These are phyloP conservation scores for Lophura nycthemera DNA, from an alignment of 2,113 vertebrate genomes.

Conservation along the genomic window DNA sequence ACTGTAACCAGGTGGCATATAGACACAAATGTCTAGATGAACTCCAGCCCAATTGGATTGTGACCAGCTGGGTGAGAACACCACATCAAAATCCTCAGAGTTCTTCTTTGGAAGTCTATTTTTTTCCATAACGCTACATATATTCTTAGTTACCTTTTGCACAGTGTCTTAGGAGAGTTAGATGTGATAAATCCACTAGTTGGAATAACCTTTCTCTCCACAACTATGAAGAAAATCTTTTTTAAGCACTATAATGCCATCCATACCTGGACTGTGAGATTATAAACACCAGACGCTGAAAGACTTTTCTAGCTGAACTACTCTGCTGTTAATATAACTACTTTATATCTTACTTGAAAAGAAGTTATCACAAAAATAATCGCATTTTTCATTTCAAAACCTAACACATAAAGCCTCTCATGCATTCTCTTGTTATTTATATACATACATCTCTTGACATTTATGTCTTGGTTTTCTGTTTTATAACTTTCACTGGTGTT, in stretches of 20 bases:
- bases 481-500: not conserved
- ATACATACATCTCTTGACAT: rapidly evolving
- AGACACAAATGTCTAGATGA: not conserved
- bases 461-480: not conserved
- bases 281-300: not conserved
- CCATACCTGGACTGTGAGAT: not conserved
- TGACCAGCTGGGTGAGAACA: not conserved
- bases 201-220: not conserved
- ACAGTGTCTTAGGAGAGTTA: not conserved
- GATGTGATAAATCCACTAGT: not conserved
- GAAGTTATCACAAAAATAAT: not conserved
- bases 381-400: not conserved
- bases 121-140: not conserved
- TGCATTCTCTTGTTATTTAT: not conserved
- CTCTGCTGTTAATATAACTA: not conserved
- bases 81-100: not conserved
- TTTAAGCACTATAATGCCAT: not conserved
- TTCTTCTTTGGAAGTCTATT: not conserved
- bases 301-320: not conserved
- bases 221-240: not conserved
- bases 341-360: not conserved
- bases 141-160: not conserved
- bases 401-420: not conserved
- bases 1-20: not conserved
- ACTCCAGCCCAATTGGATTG: not conserved